These are phyloP conservation scores for Hypomesus transpacificus DNA, from an alignment of 2,113 vertebrate species.

Conservation along the genomic window DNA sequence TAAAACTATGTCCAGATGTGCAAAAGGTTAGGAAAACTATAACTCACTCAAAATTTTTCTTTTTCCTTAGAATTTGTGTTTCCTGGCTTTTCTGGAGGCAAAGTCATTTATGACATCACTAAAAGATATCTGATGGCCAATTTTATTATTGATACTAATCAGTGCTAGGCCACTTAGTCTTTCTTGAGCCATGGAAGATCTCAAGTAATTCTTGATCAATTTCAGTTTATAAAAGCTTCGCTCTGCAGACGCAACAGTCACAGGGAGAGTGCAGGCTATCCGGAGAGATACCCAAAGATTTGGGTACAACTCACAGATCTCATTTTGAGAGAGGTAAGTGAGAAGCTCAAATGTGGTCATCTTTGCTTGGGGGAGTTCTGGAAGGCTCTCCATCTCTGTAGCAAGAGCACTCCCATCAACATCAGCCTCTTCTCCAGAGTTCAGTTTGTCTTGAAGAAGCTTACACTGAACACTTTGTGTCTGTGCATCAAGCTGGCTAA, in stretches of 20 bases:
- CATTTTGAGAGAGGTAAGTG: conserved; percentile 26
- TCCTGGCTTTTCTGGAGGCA: conserved; percentile 29
- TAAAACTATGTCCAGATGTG: too few species aligned
- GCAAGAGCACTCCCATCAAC: conserved; percentile 16
- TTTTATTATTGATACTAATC: conserved; percentile 25
- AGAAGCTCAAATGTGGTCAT: conserved; percentile 33
- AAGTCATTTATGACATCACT: conserved; percentile 30
- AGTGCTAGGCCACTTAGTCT: conserved; percentile 33
- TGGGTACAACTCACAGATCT: conserved; percentile 32
- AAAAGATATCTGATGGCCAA: conserved; percentile 18
- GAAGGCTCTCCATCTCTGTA: conserved; percentile 29
- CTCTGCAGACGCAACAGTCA: conserved; percentile 27
- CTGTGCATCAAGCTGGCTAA: conserved; percentile 15
- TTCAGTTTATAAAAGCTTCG: conserved; percentile 28
- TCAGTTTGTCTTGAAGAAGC: conserved; percentile 21
- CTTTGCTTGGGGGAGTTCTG: conserved; percentile 19
- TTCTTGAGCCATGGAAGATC: conserved; percentile 32
- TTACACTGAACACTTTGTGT: conserved; percentile 19
- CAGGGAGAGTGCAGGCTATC: conserved; percentile 22
- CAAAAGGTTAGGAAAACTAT: too few species aligned
- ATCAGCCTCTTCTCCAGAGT: conserved; percentile 24
- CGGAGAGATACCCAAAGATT: conserved; percentile 26
- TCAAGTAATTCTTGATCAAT: conserved; percentile 31
- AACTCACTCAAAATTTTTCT: too few species aligned
- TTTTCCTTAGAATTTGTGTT: conserved; percentile 11